Evolutionary conservation across 1,140 invertebrate genomes (phyloP).

Genomic region (Chymomyza costata): DNA sequence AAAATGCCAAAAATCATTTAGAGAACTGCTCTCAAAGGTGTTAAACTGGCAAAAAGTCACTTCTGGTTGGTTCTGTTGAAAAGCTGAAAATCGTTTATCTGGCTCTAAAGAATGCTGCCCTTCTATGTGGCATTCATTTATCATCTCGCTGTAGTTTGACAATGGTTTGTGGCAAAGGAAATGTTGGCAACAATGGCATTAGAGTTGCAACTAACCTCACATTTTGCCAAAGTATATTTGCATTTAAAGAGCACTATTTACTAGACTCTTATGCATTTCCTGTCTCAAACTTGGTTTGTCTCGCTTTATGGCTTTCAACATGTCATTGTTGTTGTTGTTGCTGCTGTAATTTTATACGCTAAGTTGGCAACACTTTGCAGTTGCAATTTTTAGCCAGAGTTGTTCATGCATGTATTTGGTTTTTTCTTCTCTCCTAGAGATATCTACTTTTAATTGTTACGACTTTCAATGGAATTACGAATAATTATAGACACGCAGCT

Average conservation of each 20-base stretch:
- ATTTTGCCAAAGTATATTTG: no score
- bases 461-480: constrained; percentile 64
- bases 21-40: constrained; percentile 54
- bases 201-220: no score
- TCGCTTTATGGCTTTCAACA: constrained; percentile 2
- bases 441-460: constrained; percentile 65
- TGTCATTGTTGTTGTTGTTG: constrained; percentile 2
- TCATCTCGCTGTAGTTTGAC: no score
- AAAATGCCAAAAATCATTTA: constrained; percentile 23
- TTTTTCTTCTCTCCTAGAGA: no score
- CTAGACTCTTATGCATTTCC: constrained; percentile 7
- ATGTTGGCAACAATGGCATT: no score
- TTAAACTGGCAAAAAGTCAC: constrained; percentile 74
- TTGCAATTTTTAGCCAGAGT: constrained; percentile 6
- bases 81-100: constrained; percentile 59
- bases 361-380: constrained; percentile 71
- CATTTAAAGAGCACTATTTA: no score
- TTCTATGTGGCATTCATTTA: not conserved
- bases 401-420: constrained; percentile 13
- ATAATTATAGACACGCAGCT: constrained; percentile 63
- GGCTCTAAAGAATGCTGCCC: not conserved
- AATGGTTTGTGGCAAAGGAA: no score
- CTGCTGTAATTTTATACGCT: constrained; percentile 68
- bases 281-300: no score
- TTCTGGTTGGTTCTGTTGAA: constrained; percentile 46